Conservation (phyloP, 2,113 vertebrate species). For the Hyperoodon ampullatus region DNA sequence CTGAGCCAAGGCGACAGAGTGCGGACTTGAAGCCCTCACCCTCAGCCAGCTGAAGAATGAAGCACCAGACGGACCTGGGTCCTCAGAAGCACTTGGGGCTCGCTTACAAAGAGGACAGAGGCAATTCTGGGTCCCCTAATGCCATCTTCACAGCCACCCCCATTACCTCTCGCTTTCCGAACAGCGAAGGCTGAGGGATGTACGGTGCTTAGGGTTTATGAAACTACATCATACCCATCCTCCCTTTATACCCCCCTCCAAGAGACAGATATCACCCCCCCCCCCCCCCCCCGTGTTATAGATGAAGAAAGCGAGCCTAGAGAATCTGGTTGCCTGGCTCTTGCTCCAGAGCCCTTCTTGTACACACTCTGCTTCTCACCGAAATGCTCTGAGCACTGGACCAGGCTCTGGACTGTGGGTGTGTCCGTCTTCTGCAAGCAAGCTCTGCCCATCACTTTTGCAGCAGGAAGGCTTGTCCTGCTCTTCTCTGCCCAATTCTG, state of each 20-base stretch:
- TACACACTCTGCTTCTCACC: rapidly evolving
- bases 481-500: background rate
- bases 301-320: background rate
- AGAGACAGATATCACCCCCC: background rate
- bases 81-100: background rate
- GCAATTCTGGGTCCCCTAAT: background rate
- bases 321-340: background rate
- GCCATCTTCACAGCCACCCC: background rate
- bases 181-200: background rate
- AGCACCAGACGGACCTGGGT: background rate
- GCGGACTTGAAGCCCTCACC: background rate
- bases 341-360: background rate
- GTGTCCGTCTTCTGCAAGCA: background rate
- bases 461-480: background rate
- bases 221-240: background rate
- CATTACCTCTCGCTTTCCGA: background rate
- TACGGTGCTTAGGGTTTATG: background rate
- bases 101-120: background rate
- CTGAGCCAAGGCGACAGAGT: background rate
- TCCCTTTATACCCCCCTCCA: background rate
- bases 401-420: background rate
- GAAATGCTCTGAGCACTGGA: too few relatives aligned
- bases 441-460: background rate
- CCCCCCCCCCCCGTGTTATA: rapidly evolving
- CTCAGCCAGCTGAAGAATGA: too few relatives aligned